A percentile compares a stretch with the other conserved stretches of the same genome.
phyloP scores from a whole-genome alignment of 2,888 invertebrate species.

The Lasioglossum morio region DNA sequence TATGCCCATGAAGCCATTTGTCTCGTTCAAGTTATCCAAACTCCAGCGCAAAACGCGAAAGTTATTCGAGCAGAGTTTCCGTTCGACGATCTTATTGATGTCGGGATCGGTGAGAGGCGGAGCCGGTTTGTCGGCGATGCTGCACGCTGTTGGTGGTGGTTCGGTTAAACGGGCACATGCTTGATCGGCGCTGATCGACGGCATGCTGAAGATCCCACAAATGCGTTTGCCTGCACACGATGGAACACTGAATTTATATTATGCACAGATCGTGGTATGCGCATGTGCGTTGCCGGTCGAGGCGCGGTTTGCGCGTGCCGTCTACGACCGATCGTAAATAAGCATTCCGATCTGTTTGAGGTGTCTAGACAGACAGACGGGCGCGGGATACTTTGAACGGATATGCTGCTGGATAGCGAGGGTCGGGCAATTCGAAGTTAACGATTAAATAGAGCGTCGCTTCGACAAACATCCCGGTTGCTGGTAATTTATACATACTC shows the following conservation, averaged over 20 bases:
- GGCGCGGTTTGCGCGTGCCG: neutral
- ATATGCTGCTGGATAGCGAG: neutral
- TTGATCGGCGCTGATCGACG: constrained; percentile 48
- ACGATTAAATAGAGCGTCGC: constrained; percentile 30
- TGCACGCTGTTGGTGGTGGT: neutral
- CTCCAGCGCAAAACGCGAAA: constrained; percentile 65
- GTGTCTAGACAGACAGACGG: neutral
- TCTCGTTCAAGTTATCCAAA: constrained; percentile 52
- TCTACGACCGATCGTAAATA: constrained; percentile 20
- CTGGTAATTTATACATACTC: constrained; percentile 60
- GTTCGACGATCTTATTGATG: constrained; percentile 60
- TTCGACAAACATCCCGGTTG: constrained; percentile 47
- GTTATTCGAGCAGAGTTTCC: constrained; percentile 59
- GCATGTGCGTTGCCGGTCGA: neutral
- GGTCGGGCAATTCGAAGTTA: neutral
- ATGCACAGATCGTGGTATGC: neutral
- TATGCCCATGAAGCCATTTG: constrained; percentile 70
- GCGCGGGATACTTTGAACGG: neutral
- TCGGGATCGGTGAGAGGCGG: constrained; percentile 62
- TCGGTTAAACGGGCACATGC: constrained; percentile 12
- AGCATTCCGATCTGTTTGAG: constrained; percentile 5
- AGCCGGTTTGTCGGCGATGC: neutral
- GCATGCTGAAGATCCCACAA: neutral
- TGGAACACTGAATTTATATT: constrained; percentile 47
- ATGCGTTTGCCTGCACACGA: neutral